Base-by-base conservation (phyloP, 1,140 invertebrate species). In the Portunus trituberculatus region DNA sequence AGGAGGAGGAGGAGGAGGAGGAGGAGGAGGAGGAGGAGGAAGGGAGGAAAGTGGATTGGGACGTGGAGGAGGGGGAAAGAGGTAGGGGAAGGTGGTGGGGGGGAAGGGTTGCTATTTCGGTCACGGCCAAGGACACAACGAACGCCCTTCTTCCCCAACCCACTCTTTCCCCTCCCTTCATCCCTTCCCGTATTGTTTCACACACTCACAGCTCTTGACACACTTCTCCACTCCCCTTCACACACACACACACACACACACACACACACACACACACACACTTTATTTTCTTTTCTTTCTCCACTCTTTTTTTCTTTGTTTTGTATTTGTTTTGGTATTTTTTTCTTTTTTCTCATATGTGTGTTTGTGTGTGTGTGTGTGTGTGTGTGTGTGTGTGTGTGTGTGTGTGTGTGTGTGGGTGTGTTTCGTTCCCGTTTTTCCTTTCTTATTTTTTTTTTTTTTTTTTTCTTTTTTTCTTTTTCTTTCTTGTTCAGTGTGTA, bases 141-240 rank as follows among this genome's bases (percentile, higher is more conserved):
- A 76, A 76, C 67, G n/a, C 67, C 8, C 67, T n/a, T 25, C 67
- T 76, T 20, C 67, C 67, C 67, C 12, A 76, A 12, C 12, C 67
- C 12, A 12, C 25, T n/a, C 25, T 76, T 76, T n/a, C 67, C 67
- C 67, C 25, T 76, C 67, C 20, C 25, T 76, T 76, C 67, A 76
- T 76, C 67, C 67, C 67, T 76, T 76, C 67, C 67, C 67, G n/a
- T 76, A 76, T 76, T 76, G 67, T n/a, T 76, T 76, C 67, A 76
- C 67, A n/a, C 67, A 76, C 67, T 76, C 67, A 76, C 67, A 1
- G 4, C 67, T 76, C 67, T 76, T 76, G 67, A 76, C 67, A 76
- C 67, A 76, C 67, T 76, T 76, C 67, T n/a, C n/a, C 67, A 76
- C 67, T n/a, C 20, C 67, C 52, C 52, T 59, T 59, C 12, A 59